Evolutionary conservation across 2,113 vertebrate genomes (phyloP).

Genomic region (Lutjanus erythropterus): DNA sequence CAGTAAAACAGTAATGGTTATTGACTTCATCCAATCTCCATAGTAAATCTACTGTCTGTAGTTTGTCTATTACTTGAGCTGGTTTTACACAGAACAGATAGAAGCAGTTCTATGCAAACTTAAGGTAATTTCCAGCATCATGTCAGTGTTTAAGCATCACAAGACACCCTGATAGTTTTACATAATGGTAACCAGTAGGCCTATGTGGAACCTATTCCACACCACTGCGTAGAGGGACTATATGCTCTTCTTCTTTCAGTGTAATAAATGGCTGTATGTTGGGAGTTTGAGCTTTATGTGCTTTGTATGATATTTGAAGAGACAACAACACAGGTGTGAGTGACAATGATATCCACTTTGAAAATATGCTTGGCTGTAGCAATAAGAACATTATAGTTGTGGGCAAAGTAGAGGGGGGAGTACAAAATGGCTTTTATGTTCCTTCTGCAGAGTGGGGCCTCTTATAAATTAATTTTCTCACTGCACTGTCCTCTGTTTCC

Average conservation of each 20-base stretch:
- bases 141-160: slow-evolving; percentile 13
- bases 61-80: neutral
- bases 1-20: slow-evolving; percentile 16
- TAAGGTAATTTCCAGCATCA: slow-evolving; percentile 8
- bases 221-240: neutral
- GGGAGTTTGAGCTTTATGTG: slow-evolving; percentile 1
- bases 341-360: slow-evolving; percentile 7
- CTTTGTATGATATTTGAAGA: slow-evolving; percentile 17
- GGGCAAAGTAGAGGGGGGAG: neutral
- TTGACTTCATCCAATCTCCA: slow-evolving; percentile 15
- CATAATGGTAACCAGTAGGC: slow-evolving; percentile 5
- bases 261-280: neutral
- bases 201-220: neutral
- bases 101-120: slow-evolving; percentile 18
- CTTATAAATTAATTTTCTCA: slow-evolving; percentile 28
- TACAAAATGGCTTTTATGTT: slow-evolving; percentile 29
- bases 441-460: neutral
- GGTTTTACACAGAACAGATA: slow-evolving; percentile 4
- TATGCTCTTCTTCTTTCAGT: neutral
- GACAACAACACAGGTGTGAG: slow-evolving; percentile 14
- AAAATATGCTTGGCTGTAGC: neutral
- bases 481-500: slow-evolving; percentile 12
- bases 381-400: slow-evolving; percentile 14
- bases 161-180: neutral
- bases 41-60: slow-evolving; percentile 2